Conservation (phyloP, 1,140 invertebrate species). For the Trichonephila clavipes region DNA sequence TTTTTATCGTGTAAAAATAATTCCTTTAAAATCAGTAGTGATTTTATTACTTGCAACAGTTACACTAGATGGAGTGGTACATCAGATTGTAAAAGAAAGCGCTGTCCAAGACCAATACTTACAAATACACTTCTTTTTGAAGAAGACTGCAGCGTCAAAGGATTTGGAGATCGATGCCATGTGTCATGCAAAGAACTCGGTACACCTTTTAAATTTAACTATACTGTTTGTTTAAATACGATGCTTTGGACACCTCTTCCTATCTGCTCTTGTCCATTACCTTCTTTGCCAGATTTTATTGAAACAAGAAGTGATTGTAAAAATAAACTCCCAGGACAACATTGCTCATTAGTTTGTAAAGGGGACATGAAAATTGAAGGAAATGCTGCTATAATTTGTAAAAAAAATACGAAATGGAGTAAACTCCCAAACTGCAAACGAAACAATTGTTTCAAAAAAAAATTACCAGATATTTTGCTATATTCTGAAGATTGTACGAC, state of each 20-base stretch:
- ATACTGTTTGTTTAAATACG: neutral
- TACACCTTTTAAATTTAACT: neutral
- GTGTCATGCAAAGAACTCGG: neutral
- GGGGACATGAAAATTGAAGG: neutral
- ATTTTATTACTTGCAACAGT: neutral
- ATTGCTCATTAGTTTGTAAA: neutral
- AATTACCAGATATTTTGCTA: neutral
- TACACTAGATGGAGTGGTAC: neutral
- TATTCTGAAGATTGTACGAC: neutral
- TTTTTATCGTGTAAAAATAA: neutral
- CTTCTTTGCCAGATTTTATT: neutral
- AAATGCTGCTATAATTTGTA: neutral
- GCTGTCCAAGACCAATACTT: neutral
- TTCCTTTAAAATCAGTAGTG: too few relatives aligned
- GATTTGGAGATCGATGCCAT: neutral
- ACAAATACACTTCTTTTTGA: neutral
- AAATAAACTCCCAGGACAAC: neutral
- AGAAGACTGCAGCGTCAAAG: neutral
- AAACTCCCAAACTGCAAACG: neutral
- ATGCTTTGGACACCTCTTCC: constrained; percentile 1
- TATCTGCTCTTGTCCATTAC: constrained; percentile 25
- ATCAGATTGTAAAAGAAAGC: neutral
- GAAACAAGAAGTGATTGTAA: neutral
- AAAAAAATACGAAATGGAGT: constrained; percentile 13
- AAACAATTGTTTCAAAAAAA: neutral